Conservation (phyloP, 2,797 vertebrate species). For the Falco rusticolus region DNA sequence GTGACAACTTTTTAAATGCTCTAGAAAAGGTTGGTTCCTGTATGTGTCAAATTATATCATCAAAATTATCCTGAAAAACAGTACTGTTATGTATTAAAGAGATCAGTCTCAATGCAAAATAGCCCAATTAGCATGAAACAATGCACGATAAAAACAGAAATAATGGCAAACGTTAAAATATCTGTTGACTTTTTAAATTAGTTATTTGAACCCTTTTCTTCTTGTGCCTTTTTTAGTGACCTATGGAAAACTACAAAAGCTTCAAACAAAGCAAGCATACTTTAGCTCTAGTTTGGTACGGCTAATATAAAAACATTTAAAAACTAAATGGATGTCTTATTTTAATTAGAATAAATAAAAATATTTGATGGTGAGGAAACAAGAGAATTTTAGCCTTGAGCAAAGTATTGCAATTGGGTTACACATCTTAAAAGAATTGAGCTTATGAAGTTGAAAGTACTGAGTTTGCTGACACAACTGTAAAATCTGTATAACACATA, state of each 20-base stretch:
- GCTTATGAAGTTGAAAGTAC: background rate
- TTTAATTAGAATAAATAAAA: conserved; percentile 17
- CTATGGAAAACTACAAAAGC: background rate
- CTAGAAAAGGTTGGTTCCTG: background rate
- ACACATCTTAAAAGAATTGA: background rate
- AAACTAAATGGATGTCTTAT: background rate
- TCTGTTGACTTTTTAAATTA: background rate
- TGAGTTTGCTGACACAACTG: background rate
- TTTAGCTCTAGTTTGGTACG: background rate
- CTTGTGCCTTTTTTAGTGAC: background rate
- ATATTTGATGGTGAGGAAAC: background rate
- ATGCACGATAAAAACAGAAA: background rate
- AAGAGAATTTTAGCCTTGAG: background rate
- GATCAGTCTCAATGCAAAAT: background rate
- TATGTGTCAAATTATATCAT: background rate
- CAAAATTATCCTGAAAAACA: background rate
- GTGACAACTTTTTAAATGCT: background rate
- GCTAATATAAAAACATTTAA: background rate
- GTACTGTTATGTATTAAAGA: background rate
- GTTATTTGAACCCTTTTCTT: background rate
- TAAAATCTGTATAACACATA: background rate
- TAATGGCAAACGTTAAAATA: background rate
- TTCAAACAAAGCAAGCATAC: background rate
- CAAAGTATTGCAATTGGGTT: background rate
- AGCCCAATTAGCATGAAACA: background rate